phyloP scores from a whole-genome alignment of 2,888 invertebrate genomes.

The Tanypteryx hageni region DNA sequence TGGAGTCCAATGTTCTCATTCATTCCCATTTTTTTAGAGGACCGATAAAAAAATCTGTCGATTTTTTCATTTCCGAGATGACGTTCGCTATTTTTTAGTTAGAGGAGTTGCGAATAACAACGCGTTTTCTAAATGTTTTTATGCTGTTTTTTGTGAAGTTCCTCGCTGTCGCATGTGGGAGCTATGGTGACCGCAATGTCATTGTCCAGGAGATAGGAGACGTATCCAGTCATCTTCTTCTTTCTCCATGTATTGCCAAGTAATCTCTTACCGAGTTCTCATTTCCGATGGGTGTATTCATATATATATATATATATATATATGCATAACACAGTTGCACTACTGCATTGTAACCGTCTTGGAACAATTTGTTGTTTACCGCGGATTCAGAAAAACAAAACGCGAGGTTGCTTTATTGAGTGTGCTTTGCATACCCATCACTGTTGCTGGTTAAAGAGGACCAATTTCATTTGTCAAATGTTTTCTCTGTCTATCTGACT shows the following conservation, averaged over 20 bases:
- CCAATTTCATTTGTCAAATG: background rate
- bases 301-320: background rate
- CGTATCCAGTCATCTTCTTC: background rate
- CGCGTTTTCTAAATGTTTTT: constrained; percentile 33
- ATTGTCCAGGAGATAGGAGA: background rate
- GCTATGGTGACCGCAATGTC: background rate
- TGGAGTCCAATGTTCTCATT: constrained; percentile 27
- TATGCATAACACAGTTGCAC: no score
- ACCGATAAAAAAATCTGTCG: constrained; percentile 1
- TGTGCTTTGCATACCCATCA: background rate
- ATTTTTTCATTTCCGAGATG: constrained; percentile 28
- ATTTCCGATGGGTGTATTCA: background rate
- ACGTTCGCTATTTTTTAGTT: background rate
- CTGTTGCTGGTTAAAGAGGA: constrained; percentile 19
- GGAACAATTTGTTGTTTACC: background rate
- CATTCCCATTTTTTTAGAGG: constrained; percentile 32
- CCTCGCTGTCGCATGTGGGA: constrained; percentile 11
- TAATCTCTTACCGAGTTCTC: background rate
- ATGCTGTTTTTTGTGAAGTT: constrained; percentile 17
- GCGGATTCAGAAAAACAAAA: background rate
- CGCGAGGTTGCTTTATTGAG: background rate
- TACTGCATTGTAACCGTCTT: background rate
- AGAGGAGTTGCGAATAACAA: constrained; percentile 12
- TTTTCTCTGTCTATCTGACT: background rate
- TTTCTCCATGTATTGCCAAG: background rate